Conservation (phyloP, 2,797 vertebrate species). For the Squalus acanthias region DNA sequence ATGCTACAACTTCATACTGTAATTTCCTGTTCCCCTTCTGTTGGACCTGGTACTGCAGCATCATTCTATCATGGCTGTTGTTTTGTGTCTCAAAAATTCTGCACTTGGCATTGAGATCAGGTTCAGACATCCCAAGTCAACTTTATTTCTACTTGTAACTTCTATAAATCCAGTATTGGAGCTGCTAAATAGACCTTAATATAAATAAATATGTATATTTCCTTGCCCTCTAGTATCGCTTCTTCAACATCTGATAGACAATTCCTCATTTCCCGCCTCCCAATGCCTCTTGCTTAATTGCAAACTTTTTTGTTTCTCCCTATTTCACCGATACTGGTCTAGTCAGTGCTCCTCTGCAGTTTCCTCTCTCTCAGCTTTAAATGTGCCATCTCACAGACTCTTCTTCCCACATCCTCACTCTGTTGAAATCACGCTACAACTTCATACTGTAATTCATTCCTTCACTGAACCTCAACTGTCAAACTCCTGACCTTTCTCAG, state of each 20-base stretch:
- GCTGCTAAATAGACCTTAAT: not conserved
- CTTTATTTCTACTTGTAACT: not conserved
- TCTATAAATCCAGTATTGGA: not conserved
- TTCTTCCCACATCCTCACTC: not conserved
- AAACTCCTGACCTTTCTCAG: not conserved
- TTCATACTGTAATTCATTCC: not conserved
- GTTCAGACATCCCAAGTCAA: not conserved
- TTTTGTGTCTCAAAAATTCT: not conserved
- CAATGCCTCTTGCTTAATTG: not conserved
- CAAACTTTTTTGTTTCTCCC: not conserved
- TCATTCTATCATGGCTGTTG: not conserved
- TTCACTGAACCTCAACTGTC: not conserved
- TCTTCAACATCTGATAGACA: not conserved
- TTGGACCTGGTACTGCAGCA: not conserved
- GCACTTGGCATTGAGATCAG: not conserved
- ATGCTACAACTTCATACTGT: no score
- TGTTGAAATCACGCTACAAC: not conserved
- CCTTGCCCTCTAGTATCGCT: not conserved
- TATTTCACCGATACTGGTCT: not conserved
- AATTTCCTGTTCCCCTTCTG: not conserved
- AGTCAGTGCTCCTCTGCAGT: not conserved
- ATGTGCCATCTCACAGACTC: not conserved
- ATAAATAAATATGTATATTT: not conserved
- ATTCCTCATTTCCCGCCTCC: not conserved
- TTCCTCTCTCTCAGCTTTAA: not conserved